Conservation (phyloP, 2,797 vertebrate genomes). For the Sebastes vulpes region DNA sequence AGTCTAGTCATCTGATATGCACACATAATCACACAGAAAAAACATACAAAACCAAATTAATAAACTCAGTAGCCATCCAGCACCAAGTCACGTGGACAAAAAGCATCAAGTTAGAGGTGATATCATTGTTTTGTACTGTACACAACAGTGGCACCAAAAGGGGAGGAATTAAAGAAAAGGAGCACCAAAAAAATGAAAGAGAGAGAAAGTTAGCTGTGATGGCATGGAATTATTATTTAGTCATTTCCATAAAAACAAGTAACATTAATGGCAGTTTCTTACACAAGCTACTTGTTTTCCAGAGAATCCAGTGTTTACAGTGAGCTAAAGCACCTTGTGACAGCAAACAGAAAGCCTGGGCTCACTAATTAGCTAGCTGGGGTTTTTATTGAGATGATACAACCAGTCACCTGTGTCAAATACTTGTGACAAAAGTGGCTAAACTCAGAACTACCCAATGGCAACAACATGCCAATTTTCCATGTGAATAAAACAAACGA, state of each 20-base stretch:
- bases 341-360: slow-evolving; percentile 36
- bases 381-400: neutral
- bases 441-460: slow-evolving; percentile 10
- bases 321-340: slow-evolving; percentile 42
- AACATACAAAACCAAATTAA: slow-evolving; percentile 99
- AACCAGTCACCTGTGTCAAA: slow-evolving; percentile 24
- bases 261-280: slow-evolving; percentile 13
- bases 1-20: slow-evolving; percentile 99
- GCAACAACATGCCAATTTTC: slow-evolving; percentile 11
- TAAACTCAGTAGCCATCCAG: slow-evolving; percentile 98
- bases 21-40: slow-evolving; percentile 99
- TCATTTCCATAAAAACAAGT: slow-evolving; percentile 30
- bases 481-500: neutral
- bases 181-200: slow-evolving; percentile 33
- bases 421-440: neutral
- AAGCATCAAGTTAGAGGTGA: slow-evolving; percentile 78
- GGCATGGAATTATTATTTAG: slow-evolving; percentile 12
- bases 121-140: slow-evolving; percentile 63
- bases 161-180: slow-evolving; percentile 22
- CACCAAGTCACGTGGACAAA: slow-evolving; percentile 91
- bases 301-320: slow-evolving; percentile 31
- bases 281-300: slow-evolving; percentile 20
- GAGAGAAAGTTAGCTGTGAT: slow-evolving; percentile 54
- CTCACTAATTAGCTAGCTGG: neutral
- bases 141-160: slow-evolving; percentile 73